Conservation (phyloP, 2,888 invertebrate species). For the Stramonita haemastoma region DNA sequence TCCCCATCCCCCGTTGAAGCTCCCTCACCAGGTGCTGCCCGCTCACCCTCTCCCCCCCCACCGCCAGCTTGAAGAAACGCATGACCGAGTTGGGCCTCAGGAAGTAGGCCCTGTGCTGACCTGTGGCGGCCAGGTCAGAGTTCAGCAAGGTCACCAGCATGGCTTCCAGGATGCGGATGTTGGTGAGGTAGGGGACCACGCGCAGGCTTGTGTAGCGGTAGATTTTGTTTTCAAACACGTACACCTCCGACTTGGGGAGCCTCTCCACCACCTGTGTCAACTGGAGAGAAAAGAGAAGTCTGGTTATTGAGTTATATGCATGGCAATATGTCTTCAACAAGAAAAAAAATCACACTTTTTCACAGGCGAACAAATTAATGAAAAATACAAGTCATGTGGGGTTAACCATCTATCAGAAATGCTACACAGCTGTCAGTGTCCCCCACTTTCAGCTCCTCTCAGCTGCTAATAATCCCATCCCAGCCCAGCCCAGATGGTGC, state of each 20-base stretch:
- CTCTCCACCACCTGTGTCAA: slow-evolving; percentile 40
- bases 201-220: slow-evolving; percentile 47
- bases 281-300: slow-evolving; percentile 34
- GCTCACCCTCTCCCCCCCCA: slow-evolving; percentile 58
- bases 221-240: slow-evolving; percentile 48
- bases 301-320: background rate
- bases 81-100: slow-evolving; percentile 47
- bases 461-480: no score
- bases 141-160: slow-evolving; percentile 53
- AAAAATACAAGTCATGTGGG: no score
- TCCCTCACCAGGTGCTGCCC: slow-evolving; percentile 53
- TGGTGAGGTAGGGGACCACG: slow-evolving; percentile 48
- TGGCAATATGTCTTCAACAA: no score
- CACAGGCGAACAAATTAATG: background rate
- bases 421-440: no score
- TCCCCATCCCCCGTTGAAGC: slow-evolving; percentile 20
- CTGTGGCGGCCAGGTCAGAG: slow-evolving; percentile 37
- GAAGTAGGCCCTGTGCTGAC: slow-evolving; percentile 49
- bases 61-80: slow-evolving; percentile 51
- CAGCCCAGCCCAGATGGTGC: no score
- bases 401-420: no score
- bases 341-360: background rate
- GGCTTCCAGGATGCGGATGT: slow-evolving; percentile 47
- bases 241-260: slow-evolving; percentile 50
- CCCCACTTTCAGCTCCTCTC: no score